Percentiles rank a stretch among this genome's conserved stretches.
These are phyloP conservation scores for Ectropis crepuscularia DNA, from an alignment of 2,888 invertebrate genomes.

Conservation along the genomic window DNA sequence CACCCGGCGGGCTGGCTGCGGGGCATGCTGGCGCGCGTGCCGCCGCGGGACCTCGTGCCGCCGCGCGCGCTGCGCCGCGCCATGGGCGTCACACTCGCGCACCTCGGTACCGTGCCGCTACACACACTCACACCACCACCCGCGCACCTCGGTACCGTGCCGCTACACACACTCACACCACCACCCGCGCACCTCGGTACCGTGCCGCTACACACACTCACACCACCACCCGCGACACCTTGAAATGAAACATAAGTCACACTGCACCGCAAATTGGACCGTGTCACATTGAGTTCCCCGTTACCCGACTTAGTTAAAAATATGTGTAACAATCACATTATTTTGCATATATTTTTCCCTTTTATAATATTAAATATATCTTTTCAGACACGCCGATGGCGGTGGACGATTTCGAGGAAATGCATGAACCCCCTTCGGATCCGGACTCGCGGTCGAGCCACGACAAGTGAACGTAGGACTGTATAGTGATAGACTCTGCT, in stretches of 20 bases:
- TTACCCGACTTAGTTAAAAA: too few species aligned
- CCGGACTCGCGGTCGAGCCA: slow-evolving; percentile 74
- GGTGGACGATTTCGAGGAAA: slow-evolving; percentile 77
- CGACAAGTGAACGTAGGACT: slow-evolving; percentile 57
- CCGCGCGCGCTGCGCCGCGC: slow-evolving; percentile 63
- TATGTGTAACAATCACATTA: background rate
- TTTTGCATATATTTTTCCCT: background rate
- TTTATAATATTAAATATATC: background rate
- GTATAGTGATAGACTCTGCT: slow-evolving; percentile 23
- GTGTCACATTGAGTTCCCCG: too few species aligned
- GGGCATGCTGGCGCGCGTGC: background rate
- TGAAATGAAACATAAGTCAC: too few species aligned
- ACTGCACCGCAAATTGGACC: too few species aligned
- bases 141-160: slow-evolving; percentile 61
- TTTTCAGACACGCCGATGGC: slow-evolving; percentile 76
- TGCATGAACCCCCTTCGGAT: slow-evolving; percentile 64
- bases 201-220: background rate
- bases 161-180: slow-evolving; percentile 86
- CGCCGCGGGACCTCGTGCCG: background rate
- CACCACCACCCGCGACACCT: background rate
- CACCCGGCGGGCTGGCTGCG: slow-evolving; percentile 48
- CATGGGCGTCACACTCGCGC: slow-evolving; percentile 88
- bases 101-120: background rate
- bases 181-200: slow-evolving; percentile 57
- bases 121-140: too few species aligned